Conservation (phyloP, 2,888 invertebrate species). For the Synergus laeviventris region DNA sequence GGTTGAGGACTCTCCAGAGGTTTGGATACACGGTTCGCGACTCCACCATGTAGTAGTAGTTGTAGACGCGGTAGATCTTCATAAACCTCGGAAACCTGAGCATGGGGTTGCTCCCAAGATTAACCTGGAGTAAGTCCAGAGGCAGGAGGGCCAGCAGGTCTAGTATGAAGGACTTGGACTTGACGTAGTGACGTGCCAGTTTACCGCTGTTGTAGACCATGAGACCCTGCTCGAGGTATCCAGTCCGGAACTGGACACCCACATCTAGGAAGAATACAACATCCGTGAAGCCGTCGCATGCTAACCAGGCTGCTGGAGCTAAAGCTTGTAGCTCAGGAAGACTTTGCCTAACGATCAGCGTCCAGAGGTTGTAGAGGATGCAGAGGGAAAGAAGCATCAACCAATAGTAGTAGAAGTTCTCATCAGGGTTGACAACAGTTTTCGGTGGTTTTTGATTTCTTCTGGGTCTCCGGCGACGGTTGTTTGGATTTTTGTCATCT, state of each 20-base stretch:
- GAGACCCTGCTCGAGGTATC: constrained; percentile 95
- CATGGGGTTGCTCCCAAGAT: constrained; percentile 89
- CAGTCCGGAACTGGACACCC: constrained; percentile 93
- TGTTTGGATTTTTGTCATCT: constrained; percentile 78
- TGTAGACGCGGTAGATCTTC: constrained; percentile 93
- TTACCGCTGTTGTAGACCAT: constrained; percentile 96
- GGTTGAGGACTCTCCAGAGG: constrained; percentile 95
- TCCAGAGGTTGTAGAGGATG: constrained; percentile 97
- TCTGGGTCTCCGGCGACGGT: constrained; percentile 80
- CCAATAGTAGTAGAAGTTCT: constrained; percentile 98
- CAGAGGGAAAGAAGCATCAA: constrained; percentile 91
- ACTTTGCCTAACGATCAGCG: constrained; percentile 95
- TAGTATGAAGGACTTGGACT: constrained; percentile 89
- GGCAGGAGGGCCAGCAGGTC: constrained; percentile 91
- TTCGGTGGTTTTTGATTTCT: constrained; percentile 85
- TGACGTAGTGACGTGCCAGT: constrained; percentile 91
- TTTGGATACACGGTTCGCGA: constrained; percentile 97
- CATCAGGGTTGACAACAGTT: constrained; percentile 95
- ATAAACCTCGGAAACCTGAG: constrained; percentile 92
- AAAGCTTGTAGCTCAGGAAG: constrained; percentile 91
- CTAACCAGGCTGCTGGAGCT: constrained; percentile 86
- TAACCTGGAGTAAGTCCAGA: constrained; percentile 90
- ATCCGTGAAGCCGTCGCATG: constrained; percentile 91
- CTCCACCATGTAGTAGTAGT: constrained; percentile 97
- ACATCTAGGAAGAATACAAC: constrained; percentile 92